phyloP scores from a whole-genome alignment of 1,140 invertebrate genomes.

The Neodiprion pinetum region DNA sequence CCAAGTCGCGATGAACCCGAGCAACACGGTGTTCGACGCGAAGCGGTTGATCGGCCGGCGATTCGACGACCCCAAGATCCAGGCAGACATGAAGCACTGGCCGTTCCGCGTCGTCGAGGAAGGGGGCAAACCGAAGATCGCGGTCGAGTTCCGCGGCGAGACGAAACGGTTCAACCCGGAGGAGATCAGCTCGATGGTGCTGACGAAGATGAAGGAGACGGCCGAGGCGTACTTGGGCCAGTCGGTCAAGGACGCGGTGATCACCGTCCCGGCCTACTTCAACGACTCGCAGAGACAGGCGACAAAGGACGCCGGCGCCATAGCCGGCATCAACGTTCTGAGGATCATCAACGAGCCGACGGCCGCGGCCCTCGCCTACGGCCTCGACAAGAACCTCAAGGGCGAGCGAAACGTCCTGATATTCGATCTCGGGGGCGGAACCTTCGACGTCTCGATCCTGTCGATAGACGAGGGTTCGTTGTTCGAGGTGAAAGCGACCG shows the following conservation, averaged over 20 bases:
- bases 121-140: conserved; percentile 45
- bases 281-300: conserved; percentile 75
- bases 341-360: conserved; percentile 84
- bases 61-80: conserved; percentile 62
- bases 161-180: conserved; percentile 58
- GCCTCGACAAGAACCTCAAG: conserved; percentile 67
- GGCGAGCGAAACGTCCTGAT: conserved; percentile 79
- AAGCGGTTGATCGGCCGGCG: conserved; percentile 70
- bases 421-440: conserved; percentile 70
- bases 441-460: conserved; percentile 75
- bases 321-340: conserved; percentile 66
- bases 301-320: conserved; percentile 63
- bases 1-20: conserved; percentile 73
- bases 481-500: conserved; percentile 82
- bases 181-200: conserved; percentile 87
- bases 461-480: conserved; percentile 81
- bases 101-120: conserved; percentile 60
- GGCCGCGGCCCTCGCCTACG: conserved; percentile 69
- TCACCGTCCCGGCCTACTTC: conserved; percentile 66
- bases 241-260: conserved; percentile 43
- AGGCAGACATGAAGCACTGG: conserved; percentile 75
- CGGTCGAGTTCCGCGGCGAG: conserved; percentile 62
- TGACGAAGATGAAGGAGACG: conserved; percentile 80
- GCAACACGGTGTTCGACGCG: conserved; percentile 78
- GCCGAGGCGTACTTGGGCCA: conserved; percentile 63